Conservation (phyloP, 2,888 invertebrate species). For the Byasa hedistus region DNA sequence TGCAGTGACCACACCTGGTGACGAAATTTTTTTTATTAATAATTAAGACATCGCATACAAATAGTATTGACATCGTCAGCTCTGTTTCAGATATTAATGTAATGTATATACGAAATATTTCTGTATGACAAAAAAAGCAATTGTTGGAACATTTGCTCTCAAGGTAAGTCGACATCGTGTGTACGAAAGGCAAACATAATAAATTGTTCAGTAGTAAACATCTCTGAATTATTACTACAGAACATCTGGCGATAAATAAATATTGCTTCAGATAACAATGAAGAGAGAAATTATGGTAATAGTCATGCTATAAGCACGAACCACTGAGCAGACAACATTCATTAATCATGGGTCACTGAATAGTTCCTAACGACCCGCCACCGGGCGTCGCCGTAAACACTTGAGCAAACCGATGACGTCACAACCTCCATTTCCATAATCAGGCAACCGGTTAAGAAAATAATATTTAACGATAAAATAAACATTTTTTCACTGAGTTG, state of each 20-base stretch:
- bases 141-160: no score
- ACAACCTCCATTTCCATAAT: background rate
- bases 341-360: slow-evolving; percentile 53
- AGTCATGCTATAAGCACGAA: slow-evolving; percentile 41
- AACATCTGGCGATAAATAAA: slow-evolving; percentile 5
- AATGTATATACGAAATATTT: no score
- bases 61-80: no score
- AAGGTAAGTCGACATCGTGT: no score
- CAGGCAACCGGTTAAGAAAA: background rate
- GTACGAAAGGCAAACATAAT: background rate
- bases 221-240: background rate
- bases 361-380: slow-evolving; percentile 43
- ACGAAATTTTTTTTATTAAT: background rate
- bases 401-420: slow-evolving; percentile 43
- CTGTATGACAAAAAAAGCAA: no score
- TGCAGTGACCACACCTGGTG: slow-evolving; percentile 94
- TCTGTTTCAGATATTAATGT: no score
- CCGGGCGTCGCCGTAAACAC: slow-evolving; percentile 36
- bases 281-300: slow-evolving; percentile 46
- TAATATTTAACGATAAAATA: no score
- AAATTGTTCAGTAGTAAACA: background rate
- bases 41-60: no score
- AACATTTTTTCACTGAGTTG: no score
- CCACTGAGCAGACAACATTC: slow-evolving; percentile 40
- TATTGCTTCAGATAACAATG: background rate